A percentile compares a stretch with the other conserved stretches of the same genome.
phyloP scores from a whole-genome alignment of 2,113 vertebrate genomes.

The Irena cyanogastra region DNA sequence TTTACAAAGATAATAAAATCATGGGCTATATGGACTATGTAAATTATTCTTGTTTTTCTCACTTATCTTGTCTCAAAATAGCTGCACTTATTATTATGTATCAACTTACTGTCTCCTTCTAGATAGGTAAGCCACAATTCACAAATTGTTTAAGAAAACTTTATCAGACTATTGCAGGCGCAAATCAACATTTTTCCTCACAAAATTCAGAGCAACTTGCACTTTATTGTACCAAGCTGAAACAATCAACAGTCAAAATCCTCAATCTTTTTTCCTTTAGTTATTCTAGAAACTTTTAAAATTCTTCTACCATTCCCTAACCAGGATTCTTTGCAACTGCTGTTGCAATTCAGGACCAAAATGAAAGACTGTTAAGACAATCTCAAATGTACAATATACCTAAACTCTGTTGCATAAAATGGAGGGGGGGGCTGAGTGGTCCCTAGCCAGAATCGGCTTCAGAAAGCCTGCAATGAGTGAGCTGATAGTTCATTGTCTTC shows the following conservation, averaged over 20 bases:
- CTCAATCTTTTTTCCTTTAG: neutral
- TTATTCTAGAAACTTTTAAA: neutral
- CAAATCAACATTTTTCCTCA: neutral
- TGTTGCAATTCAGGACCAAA: neutral
- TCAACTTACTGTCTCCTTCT: neutral
- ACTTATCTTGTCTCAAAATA: slow-evolving; percentile 21
- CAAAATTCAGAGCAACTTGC: neutral
- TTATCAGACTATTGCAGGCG: neutral
- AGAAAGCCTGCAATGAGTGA: neutral
- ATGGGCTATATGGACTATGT: neutral
- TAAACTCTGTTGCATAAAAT: neutral
- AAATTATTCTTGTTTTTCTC: slow-evolving; percentile 19
- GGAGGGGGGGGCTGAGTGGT: neutral
- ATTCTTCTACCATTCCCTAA: neutral
- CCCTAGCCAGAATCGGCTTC: neutral
- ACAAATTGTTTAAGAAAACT: neutral
- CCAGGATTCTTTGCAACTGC: neutral
- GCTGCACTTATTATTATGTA: neutral
- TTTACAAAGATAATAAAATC: slow-evolving; percentile 7
- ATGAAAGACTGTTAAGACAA: neutral
- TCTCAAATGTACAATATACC: neutral
- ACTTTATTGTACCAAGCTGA: neutral
- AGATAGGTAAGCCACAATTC: neutral
- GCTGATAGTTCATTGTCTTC: neutral
- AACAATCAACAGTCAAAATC: neutral